Evolutionary conservation across 2,797 vertebrate genomes (phyloP), one percentile per base, ranked within the genome.

Genomic region (Enteromius fasciolatus): DNA sequence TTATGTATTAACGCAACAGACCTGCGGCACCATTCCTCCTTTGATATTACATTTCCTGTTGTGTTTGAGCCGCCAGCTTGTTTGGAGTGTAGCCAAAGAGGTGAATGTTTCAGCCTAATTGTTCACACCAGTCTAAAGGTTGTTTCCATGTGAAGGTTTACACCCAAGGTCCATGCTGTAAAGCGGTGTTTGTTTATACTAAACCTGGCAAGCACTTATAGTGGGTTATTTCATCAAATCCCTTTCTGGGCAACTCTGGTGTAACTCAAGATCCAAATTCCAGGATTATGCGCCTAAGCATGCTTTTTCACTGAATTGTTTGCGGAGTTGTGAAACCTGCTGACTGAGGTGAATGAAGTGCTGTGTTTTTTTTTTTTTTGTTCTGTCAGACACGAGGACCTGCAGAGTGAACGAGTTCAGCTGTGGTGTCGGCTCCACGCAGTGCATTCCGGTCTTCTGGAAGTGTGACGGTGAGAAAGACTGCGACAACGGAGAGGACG

Each of bases 401-500:
- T 99, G 98, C 88, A 95, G 95, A 59, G 90, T 94, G 87, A 98
- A 97, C 76, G 97, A 99, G 94, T 96, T 98, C 86, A 97, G 95
- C 93, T 99, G 98, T 88, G 97, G 97, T 6, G 91, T 94, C 2
- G 95, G 94, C 73, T 97, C 97, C 87, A 96, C 95, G 41, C 96
- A 97, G 86, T 99, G 98, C 83, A 96, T 99, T 90, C 97, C 98
- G 5, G 66, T 94, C 77, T 98, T 95, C 92, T 99, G 98, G 98
- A 96, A 97, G 84, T 99, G 98, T 89, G 98, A 99, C 84, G 96
- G 97, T 81, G 97, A 99, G 92, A 95, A 90, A 88, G 98, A 99
- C 93, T 99, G 98, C 86, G 96, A 97, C 92, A 96, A 93, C 84
- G 97, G 95, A 83, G 96, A 97, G 92, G 98, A 99, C 80, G 98